Evolutionary conservation across 2,888 invertebrate species (phyloP).

Genomic region (Chymomyza fuscimana): DNA sequence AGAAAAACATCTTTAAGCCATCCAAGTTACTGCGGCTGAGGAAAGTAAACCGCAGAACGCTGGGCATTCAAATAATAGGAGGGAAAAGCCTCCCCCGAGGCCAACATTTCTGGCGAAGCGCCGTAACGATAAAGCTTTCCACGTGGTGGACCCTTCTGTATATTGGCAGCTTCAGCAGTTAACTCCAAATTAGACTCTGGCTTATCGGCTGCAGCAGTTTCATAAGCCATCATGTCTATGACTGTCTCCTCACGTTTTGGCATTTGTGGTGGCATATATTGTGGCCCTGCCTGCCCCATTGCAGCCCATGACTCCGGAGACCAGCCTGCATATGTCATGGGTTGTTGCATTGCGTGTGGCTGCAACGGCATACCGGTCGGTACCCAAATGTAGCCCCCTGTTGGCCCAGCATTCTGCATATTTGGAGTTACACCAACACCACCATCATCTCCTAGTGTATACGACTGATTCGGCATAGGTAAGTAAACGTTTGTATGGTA

Average conservation of each 20-base stretch:
- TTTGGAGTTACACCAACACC: background rate
- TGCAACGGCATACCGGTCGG: no score
- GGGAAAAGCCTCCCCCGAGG: conserved; percentile 38
- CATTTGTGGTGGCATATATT: background rate
- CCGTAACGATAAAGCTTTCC: conserved; percentile 22
- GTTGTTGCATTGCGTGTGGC: no score
- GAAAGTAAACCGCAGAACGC: background rate
- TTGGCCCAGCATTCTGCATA: background rate
- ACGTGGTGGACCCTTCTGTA: conserved; percentile 2
- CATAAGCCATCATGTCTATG: background rate
- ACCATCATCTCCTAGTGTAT: no score
- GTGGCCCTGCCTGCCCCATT: background rate
- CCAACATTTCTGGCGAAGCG: conserved; percentile 36
- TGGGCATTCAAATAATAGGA: conserved; percentile 32
- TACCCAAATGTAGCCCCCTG: background rate
- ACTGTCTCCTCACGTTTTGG: background rate
- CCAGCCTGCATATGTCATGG: no score
- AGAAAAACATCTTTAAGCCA: background rate
- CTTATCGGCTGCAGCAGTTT: no score
- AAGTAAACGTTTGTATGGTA: no score
- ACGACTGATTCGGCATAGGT: no score
- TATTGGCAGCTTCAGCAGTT: no score
- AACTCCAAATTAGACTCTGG: background rate
- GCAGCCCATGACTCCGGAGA: background rate
- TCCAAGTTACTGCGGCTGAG: background rate